Evolutionary conservation across 2,888 invertebrate genomes (phyloP), one percentile per base, ranked within the genome.

Genomic region (Hypomecis punctinalis): DNA sequence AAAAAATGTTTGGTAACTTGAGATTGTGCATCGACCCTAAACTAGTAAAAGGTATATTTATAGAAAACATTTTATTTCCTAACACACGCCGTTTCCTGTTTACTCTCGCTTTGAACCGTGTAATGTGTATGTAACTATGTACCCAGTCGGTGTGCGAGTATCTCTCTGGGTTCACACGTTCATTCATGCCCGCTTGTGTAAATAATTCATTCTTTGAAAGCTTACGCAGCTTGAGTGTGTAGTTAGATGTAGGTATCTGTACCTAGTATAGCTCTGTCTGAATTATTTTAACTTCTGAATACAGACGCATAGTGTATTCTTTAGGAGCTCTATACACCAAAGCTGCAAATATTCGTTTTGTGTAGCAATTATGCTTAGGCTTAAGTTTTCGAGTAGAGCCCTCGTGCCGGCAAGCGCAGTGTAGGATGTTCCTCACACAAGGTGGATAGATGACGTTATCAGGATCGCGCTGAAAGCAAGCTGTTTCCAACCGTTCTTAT

Each of bases 11-110:
- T 23, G 13, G 11, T 23, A 47, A 13, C 8, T 5, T 37, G 49
- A 6, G 35, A 33, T 23, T 49, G 49, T 51, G 49, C 11, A 37
- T 51, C 37, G 49, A 11, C 33, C 13, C 23, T 35, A 39, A 49
- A 33, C 6, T 23, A 57, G 52, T 55, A 23, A 9, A 13, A 52
- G 33, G 46, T 55, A 35, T 66, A 66, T 63, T 61, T 65, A 61
- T 52, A 63, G 58, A 11, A 48, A 40, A 53, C 23, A 42, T 62
- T 64, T 67, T 47, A 58, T 64, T 61, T 55, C 60, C 42, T 65
- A 48, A 47, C 49, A 62, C 51, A 11, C 51, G 52, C 48, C 46
- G 66, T 58, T 69, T 72, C 70, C 72, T 72, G 72, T 72, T 72
- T 70, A 70, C 68, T 23, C 43, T 11, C 47, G 57, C 59, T 61